Conservation (phyloP, 1,140 invertebrate genomes). For the Macrobrachium nipponense region DNA sequence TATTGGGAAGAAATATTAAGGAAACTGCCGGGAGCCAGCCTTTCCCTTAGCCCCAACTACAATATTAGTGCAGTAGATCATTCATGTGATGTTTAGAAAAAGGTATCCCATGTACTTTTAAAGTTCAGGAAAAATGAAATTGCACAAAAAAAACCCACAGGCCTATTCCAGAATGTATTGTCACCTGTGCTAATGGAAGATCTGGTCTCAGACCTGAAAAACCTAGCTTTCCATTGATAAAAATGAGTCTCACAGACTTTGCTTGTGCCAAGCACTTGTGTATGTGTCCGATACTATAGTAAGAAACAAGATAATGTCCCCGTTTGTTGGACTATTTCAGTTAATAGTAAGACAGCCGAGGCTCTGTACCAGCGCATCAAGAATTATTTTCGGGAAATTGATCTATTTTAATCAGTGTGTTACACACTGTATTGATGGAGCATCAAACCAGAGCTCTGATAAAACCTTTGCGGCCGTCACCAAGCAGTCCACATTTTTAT, state of each 20-base stretch:
- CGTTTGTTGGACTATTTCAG: slow-evolving; percentile 29
- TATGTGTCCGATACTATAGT: slow-evolving; percentile 30
- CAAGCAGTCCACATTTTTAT: slow-evolving; percentile 27
- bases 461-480: slow-evolving; percentile 32
- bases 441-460: too few species aligned
- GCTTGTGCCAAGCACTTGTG: slow-evolving; percentile 37
- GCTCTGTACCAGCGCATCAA: slow-evolving; percentile 18
- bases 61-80: too few species aligned
- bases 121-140: slow-evolving; percentile 18
- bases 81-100: slow-evolving; percentile 26
- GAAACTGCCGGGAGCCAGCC: too few species aligned
- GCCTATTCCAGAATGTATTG: slow-evolving; percentile 30
- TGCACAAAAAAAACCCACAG: background rate
- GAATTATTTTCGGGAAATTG: slow-evolving; percentile 37
- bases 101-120: slow-evolving; percentile 29
- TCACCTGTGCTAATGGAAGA: slow-evolving; percentile 25
- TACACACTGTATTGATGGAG: slow-evolving; percentile 20
- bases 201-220: slow-evolving; percentile 21
- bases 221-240: slow-evolving; percentile 19
- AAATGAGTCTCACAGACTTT: slow-evolving; percentile 29
- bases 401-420: slow-evolving; percentile 31
- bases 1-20: too few species aligned
- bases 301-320: slow-evolving; percentile 8
- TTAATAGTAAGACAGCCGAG: slow-evolving; percentile 31
- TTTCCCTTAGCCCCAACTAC: too few species aligned